Base-by-base conservation (phyloP, 2,797 vertebrate genomes). In the Naso thynnoides region DNA sequence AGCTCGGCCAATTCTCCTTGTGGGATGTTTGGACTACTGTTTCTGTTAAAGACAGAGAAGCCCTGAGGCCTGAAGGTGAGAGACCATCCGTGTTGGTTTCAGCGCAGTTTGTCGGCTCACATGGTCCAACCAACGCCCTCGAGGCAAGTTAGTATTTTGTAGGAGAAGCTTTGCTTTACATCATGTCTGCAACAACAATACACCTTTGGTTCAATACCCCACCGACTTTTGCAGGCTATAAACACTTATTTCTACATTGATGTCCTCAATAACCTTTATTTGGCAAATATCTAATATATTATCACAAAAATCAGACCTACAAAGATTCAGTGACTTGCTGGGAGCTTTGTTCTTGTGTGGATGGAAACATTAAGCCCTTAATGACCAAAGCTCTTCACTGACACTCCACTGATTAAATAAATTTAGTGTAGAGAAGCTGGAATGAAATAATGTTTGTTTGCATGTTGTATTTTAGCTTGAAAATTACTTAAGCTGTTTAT, bases 11-110 rank as follows among this genome's bases (percentile, higher is more conserved):
- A 29, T 72, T 53, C 68, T 70, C 29, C 47, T 53, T 53, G 68
- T 50, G 59, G 63, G 74, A 76, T 47, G 65, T 72, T 38, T 76
- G 67, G 49, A 63, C 44, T 38, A 3, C 29, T 55, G 60, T 53
- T 60, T 58, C 23, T 53, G 65, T 52, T 31, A 23, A 60, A 60
- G 36, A 24, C 33, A n/a, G 44, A 39, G 45, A 72, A 72, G 61
- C 81, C 75, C 19, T 23, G 42, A 59, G 68, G 79, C 60, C 19
- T 1, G 23, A 63, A 59, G 73, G 44, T 49, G 48, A 66, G 70
- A 36, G 49, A 39, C 45, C 58, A 53, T 18, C 21, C 2, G 38
- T 38, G 58, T 38, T 27, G 45, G 48, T 64, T 64, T 70, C 66
- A 76, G 36, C 11, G 50, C 33, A n/a, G 64, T 33, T 48, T 60